Percentiles rank a stretch among this genome's conserved stretches.
phyloP scores from a whole-genome alignment of 2,113 vertebrate species.

The Pygoscelis antarcticus region DNA sequence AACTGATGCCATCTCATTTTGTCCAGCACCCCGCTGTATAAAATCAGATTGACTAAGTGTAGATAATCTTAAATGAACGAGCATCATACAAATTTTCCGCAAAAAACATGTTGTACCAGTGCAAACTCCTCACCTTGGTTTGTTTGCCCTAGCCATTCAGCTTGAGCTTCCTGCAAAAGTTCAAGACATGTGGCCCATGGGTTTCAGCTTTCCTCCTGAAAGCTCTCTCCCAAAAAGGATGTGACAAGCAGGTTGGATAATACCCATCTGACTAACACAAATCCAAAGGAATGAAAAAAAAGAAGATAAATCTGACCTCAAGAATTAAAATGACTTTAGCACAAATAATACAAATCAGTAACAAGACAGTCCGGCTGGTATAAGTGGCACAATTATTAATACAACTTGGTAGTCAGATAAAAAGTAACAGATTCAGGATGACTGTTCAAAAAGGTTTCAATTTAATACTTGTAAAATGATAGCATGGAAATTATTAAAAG shows the following conservation, averaged over 20 bases:
- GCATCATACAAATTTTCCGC: not conserved
- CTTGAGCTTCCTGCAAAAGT: too few relatives aligned
- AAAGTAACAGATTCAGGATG: not conserved
- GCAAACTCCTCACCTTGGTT: not conserved
- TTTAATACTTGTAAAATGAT: not conserved
- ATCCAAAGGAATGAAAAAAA: not conserved
- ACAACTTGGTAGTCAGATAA: not conserved
- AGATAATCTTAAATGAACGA: not conserved
- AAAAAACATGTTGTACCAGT: not conserved
- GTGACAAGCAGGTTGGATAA: too few relatives aligned
- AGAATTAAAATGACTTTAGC: not conserved
- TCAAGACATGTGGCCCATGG: not conserved
- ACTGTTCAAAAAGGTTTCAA: not conserved
- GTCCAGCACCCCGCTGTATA: not conserved
- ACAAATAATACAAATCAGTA: not conserved
- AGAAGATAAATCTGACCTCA: not conserved
- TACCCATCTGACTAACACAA: too few relatives aligned
- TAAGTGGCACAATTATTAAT: not conserved
- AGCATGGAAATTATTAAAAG: not conserved
- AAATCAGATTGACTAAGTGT: too few relatives aligned
- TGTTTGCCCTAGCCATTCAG: not conserved
- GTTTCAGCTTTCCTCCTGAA: too few relatives aligned
- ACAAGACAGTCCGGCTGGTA: not conserved
- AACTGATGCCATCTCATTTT: not conserved
- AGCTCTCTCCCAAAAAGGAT: not conserved